These are phyloP conservation scores for Amblyraja radiata DNA, from an alignment of 2,797 vertebrate genomes.

Conservation along the genomic window DNA sequence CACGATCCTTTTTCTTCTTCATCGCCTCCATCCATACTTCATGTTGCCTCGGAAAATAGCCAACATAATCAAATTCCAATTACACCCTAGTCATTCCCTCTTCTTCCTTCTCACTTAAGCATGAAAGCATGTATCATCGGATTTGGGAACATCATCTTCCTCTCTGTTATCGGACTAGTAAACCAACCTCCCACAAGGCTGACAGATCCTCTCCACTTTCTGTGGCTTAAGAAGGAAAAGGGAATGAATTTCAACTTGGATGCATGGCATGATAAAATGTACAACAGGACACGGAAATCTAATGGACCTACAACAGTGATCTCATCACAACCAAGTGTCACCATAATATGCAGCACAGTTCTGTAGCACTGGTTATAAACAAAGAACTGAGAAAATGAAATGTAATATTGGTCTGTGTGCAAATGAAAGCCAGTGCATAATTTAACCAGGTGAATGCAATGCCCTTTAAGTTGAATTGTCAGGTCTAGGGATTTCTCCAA, in stretches of 20 bases:
- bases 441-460: background rate
- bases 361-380: background rate
- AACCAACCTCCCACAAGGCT: too few relatives aligned
- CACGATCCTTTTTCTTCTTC: background rate
- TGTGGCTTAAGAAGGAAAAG: background rate
- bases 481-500: too few relatives aligned
- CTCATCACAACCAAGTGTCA: background rate
- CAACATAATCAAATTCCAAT: too few relatives aligned
- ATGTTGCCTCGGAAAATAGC: too few relatives aligned
- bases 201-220: too few relatives aligned
- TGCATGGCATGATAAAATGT: background rate
- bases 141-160: too few relatives aligned
- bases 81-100: too few relatives aligned
- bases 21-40: too few relatives aligned
- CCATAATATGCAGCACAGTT: background rate
- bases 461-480: background rate
- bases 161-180: too few relatives aligned
- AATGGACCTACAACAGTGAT: background rate
- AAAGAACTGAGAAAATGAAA: background rate
- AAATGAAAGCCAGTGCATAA: background rate
- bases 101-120: too few relatives aligned
- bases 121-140: too few relatives aligned
- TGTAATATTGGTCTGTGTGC: background rate
- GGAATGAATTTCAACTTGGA: background rate
- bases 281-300: background rate